phyloP scores from a whole-genome alignment of 2,797 vertebrate species.

The Botia kubotai region DNA sequence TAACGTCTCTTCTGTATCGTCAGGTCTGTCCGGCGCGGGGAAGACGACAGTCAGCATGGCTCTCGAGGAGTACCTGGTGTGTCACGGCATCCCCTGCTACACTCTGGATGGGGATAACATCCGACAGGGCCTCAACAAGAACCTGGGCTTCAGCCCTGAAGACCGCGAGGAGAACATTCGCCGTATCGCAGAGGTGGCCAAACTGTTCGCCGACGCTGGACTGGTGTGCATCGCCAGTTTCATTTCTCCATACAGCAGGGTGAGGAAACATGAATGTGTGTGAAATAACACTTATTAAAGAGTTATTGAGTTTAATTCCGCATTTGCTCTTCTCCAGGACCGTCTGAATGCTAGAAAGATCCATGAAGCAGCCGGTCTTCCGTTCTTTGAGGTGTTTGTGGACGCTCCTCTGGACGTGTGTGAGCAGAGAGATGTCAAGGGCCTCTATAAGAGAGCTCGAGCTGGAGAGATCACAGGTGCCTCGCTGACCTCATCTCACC shows the following conservation, averaged over 20 bases:
- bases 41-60: constrained; percentile 99
- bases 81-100: constrained; percentile 97
- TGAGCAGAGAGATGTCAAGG: constrained; percentile 96
- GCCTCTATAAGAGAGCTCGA: constrained; percentile 95
- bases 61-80: constrained; percentile 95
- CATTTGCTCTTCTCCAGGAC: constrained; percentile 77
- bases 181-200: constrained; percentile 95
- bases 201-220: constrained; percentile 96
- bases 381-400: constrained; percentile 98
- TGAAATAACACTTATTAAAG: not conserved
- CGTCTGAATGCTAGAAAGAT: constrained; percentile 94
- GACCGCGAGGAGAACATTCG: constrained; percentile 97
- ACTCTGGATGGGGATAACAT: constrained; percentile 98
- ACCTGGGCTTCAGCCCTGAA: constrained; percentile 94
- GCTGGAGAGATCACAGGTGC: constrained; percentile 97
- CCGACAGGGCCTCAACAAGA: constrained; percentile 97
- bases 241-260: constrained; percentile 95
- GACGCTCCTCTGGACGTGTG: constrained; percentile 96
- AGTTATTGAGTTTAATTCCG: not conserved
- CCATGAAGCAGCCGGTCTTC: constrained; percentile 91
- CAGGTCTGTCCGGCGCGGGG: constrained; percentile 96
- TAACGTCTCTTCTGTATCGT: constrained; percentile 1
- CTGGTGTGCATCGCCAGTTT: constrained; percentile 97
- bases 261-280: constrained; percentile 58
- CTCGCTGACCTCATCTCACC: not conserved